Percentiles rank a stretch among this genome's conserved stretches.
phyloP scores from a whole-genome alignment of 2,888 invertebrate species.

The Epicampocera succincta region DNA sequence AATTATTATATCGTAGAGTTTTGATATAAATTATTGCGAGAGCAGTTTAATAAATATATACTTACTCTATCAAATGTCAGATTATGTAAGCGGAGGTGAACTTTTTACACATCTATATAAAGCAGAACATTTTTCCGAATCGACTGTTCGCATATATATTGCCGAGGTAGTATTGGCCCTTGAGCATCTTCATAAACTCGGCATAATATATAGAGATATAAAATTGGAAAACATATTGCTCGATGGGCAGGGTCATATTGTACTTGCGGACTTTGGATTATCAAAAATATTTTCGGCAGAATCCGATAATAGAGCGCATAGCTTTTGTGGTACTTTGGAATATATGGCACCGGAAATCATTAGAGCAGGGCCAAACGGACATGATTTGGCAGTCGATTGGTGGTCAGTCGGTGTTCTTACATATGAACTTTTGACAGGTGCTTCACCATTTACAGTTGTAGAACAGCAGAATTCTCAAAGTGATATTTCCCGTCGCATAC shows the following conservation, averaged over 20 bases:
- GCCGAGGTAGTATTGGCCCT: slow-evolving; percentile 97
- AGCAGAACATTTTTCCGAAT: slow-evolving; percentile 94
- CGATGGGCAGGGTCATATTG: slow-evolving; percentile 96
- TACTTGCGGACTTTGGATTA: slow-evolving; percentile 98
- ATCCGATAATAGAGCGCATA: slow-evolving; percentile 92
- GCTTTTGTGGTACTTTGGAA: slow-evolving; percentile 99
- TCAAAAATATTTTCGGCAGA: slow-evolving; percentile 91
- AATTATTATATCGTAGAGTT: neutral
- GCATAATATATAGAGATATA: slow-evolving; percentile 98
- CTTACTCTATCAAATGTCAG: slow-evolving; percentile 83
- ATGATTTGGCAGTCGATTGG: slow-evolving; percentile 99
- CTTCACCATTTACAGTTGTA: slow-evolving; percentile 98
- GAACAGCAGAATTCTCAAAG: slow-evolving; percentile 96
- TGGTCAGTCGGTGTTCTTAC: slow-evolving; percentile 99
- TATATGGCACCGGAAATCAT: slow-evolving; percentile 97
- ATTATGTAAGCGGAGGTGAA: slow-evolving; percentile 98
- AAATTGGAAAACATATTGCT: slow-evolving; percentile 98
- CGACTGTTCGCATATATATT: slow-evolving; percentile 95
- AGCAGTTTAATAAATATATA: no score
- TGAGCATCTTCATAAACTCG: slow-evolving; percentile 97
- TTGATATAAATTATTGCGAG: no score
- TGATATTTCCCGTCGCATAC: slow-evolving; percentile 95
- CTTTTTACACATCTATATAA: slow-evolving; percentile 98
- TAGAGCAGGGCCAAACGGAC: slow-evolving; percentile 92
- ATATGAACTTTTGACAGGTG: slow-evolving; percentile 97